These are phyloP conservation scores for Pachyramphus minor DNA, from an alignment of 2,113 vertebrate genomes.

Conservation along the genomic window DNA sequence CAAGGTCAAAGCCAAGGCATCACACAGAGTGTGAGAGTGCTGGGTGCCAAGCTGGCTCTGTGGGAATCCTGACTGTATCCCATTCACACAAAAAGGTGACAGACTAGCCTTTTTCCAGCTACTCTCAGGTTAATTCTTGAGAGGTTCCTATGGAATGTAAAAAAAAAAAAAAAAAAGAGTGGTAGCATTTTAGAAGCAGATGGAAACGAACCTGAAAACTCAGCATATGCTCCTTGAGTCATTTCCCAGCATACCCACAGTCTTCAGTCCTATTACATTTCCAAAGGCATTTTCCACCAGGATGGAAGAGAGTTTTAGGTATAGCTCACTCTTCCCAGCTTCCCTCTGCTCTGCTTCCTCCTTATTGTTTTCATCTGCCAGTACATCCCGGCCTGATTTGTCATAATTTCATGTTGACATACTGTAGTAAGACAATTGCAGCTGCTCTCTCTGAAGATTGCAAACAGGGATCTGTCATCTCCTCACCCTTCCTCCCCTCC, in stretches of 20 bases:
- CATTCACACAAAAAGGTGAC: not conserved
- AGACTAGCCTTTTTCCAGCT: conserved; percentile 12
- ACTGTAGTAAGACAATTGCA: conserved; percentile 52
- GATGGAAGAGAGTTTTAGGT: not conserved
- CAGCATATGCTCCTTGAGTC: not conserved
- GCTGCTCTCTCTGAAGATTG: conserved; percentile 61
- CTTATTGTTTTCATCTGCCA: conserved; percentile 35
- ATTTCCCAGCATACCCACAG: not conserved
- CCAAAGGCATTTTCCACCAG: not conserved
- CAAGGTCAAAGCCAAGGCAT: not conserved
- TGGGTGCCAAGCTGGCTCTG: not conserved
- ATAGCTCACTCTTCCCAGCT: not conserved
- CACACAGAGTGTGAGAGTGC: not conserved
- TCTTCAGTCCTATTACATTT: not conserved
- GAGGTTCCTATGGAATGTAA: not conserved
- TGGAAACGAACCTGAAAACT: not conserved
- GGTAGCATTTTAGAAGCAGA: not conserved
- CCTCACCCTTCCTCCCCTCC: not conserved
- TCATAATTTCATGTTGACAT: conserved; percentile 59
- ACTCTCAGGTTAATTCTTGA: conserved; percentile 31
- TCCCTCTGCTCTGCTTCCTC: not conserved
- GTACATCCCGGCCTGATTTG: conserved; percentile 18
- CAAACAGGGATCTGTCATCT: conserved; percentile 45
- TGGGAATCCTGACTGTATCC: not conserved
- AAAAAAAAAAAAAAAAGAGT: not conserved